Evolutionary conservation across 2,113 vertebrate genomes (phyloP).

Genomic region (Strigops habroptila): DNA sequence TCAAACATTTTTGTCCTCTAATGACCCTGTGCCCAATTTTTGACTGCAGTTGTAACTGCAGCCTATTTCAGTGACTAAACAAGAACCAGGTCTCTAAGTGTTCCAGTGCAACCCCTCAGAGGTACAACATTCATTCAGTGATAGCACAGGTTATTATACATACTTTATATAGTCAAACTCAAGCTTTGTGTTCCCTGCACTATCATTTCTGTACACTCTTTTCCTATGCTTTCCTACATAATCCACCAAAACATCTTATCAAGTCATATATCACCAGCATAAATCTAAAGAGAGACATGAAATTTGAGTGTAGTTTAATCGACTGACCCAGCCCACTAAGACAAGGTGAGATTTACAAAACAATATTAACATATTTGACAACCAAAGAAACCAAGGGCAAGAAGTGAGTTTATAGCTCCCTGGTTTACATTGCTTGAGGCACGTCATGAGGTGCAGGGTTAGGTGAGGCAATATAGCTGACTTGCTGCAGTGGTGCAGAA

Average conservation of each 20-base stretch:
- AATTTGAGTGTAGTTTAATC: background rate
- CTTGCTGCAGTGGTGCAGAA: constrained; percentile 69
- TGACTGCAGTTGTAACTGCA: background rate
- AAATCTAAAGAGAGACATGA: constrained; percentile 43
- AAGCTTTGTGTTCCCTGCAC: background rate
- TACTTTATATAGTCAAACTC: background rate
- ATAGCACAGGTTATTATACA: background rate
- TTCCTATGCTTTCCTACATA: background rate
- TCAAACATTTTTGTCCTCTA: background rate
- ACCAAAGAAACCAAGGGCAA: background rate
- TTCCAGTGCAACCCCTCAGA: background rate
- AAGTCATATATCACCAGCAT: background rate
- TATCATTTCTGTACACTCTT: background rate
- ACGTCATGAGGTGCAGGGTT: constrained; percentile 77
- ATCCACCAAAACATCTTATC: background rate
- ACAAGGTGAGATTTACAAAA: background rate
- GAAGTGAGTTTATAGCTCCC: background rate
- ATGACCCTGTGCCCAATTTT: background rate
- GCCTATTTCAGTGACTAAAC: background rate
- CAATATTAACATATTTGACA: background rate
- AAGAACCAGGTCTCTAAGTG: background rate
- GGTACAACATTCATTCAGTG: background rate
- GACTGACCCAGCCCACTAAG: background rate
- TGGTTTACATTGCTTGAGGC: constrained; percentile 76
- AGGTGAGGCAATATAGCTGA: constrained; percentile 78